Base-by-base conservation (phyloP, 2,888 invertebrate genomes). In the Drosophila ezoana region DNA sequence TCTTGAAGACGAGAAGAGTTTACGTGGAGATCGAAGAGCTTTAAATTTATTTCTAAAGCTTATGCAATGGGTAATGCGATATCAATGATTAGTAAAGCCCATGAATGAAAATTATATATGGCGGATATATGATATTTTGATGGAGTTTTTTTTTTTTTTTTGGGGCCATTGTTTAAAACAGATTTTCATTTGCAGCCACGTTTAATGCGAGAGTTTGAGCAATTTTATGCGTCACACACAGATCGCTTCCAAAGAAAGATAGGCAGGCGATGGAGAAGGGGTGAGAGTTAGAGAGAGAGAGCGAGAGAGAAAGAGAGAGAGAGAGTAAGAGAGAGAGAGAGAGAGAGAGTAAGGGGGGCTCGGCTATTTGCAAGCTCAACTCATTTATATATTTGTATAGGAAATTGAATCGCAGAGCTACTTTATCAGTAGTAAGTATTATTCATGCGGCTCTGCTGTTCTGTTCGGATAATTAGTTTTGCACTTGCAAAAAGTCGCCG, bases 391-490 rank as follows among this genome's bases (percentile, higher is more conserved):
- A 20, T 53, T 53, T 52, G 38, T 43, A 47, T 64, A 58, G 47
- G 77, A 66, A 75, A 75, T 66, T 72, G 73, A 77, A 72, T 66
- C 58, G 44, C 43, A 14, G 35, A 63, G 49, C 64, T 33, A 38
- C 41, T 73, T 76, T 72, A 74, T 78, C 62, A 67, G 78, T 28
- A 63, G 78, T 72, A 67, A 63, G 78, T 72, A 67, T 67, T 78
- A 73, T 67, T 72, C 75, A 77, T 60, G 54, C 14, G 33, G n/a
- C 41, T 71, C 18, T 61, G 68, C 45, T 44, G 54, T 64, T 71
- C 52, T 47, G 67, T 67, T 72, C 41, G 57, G 45, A 72, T 74
- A 74, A 74, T 74, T 74, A 78, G 66, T 66, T 77, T 74, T 74
- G 45, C 73, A 72, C 57, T 72, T 64, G 60, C 53, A 35, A 58